phyloP scores from a whole-genome alignment of 2,888 invertebrate genomes.

The Platerodrilus igneus region DNA sequence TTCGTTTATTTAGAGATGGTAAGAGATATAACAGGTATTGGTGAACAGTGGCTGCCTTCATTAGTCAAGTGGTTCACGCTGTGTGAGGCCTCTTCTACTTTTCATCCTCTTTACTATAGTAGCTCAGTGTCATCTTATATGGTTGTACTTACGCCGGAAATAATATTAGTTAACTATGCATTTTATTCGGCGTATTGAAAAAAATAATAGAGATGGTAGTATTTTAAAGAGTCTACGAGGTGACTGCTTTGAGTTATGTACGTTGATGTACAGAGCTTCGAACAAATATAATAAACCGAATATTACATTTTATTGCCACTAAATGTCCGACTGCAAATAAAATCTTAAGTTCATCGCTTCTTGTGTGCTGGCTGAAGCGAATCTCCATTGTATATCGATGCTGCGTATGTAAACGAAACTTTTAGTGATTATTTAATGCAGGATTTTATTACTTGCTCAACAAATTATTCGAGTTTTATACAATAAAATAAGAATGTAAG shows the following conservation, averaged over 20 bases:
- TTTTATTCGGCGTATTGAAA: not conserved
- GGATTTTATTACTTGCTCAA: too few relatives aligned
- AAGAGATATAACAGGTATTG: constrained; percentile 35
- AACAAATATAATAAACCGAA: constrained; percentile 38
- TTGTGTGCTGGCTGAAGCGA: too few relatives aligned
- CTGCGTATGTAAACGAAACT: too few relatives aligned
- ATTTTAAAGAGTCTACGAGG: constrained; percentile 12
- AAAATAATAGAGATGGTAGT: too few relatives aligned
- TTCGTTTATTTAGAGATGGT: constrained; percentile 33
- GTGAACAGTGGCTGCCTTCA: constrained; percentile 34
- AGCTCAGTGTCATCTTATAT: too few relatives aligned
- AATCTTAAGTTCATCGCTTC: constrained; percentile 32
- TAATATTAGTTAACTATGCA: too few relatives aligned
- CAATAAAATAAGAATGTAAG: too few relatives aligned
- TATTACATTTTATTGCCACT: constrained; percentile 39
- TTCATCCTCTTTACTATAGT: constrained; percentile 22
- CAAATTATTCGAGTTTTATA: too few relatives aligned
- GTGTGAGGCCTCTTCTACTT: constrained; percentile 32
- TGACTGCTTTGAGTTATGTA: constrained; percentile 23
- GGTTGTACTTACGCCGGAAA: too few relatives aligned
- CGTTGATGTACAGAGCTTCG: constrained; percentile 25
- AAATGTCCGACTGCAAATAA: constrained; percentile 37
- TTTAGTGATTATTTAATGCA: too few relatives aligned
- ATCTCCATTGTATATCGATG: too few relatives aligned
- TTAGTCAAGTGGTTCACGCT: constrained; percentile 34